Evolutionary conservation across 2,113 vertebrate species (phyloP).

Genomic region (Gavia stellata): DNA sequence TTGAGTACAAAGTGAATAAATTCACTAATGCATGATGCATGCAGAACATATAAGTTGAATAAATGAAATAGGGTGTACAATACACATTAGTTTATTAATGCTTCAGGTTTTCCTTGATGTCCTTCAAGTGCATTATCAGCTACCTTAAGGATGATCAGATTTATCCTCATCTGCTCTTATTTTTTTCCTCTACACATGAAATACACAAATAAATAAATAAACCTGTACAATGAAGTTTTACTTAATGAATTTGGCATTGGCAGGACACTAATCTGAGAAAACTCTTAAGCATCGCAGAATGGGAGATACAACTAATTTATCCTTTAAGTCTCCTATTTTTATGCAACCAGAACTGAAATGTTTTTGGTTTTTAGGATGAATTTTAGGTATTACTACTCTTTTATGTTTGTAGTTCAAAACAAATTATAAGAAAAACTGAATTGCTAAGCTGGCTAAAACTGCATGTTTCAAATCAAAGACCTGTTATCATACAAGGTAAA

Average conservation of each 20-base stretch:
- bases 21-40: background rate
- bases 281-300: background rate
- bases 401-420: conserved; percentile 42
- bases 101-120: background rate
- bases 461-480: conserved; percentile 40
- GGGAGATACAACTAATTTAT: conserved; percentile 33
- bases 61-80: background rate
- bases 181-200: background rate
- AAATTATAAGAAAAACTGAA: conserved; percentile 40
- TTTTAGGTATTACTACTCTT: conserved; percentile 16
- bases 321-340: conserved; percentile 36
- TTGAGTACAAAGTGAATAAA: conserved; percentile 1
- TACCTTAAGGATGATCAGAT: background rate
- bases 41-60: background rate
- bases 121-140: background rate
- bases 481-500: conserved; percentile 15
- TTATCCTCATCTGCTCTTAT: conserved; percentile 25
- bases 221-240: background rate
- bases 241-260: conserved; percentile 8
- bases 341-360: conserved; percentile 12
- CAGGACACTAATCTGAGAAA: conserved; percentile 17
- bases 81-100: background rate
- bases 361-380: conserved; percentile 22
- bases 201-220: background rate
- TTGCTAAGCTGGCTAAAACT: conserved; percentile 13